Base-by-base conservation (phyloP, 1,140 invertebrate species). In the Micrasema minimum region DNA sequence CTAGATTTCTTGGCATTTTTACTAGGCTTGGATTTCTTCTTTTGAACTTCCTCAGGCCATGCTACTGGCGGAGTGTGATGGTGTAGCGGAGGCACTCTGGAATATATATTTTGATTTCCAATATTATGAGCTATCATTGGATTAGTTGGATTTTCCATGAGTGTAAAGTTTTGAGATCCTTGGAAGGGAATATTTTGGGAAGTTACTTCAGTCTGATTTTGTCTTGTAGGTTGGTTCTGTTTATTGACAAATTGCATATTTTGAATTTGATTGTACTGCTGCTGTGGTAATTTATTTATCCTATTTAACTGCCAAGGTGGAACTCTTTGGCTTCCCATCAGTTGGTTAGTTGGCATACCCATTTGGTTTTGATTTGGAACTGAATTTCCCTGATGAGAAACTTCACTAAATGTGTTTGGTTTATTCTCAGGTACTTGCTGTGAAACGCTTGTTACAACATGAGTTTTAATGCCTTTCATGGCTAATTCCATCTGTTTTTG, bases 1-100 rank as follows among this genome's bases (percentile, higher is more conserved):
- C 85, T 82, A 75, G 81, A 81, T 76, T 90, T 91, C 37, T 87
- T 87, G 11, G 78, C 78, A 64, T 84, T 83, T 76, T 86, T 88
- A 16, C 81, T 83, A 3, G 82, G 72, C 78, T 90, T 89, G 0
- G 83, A 78, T 78, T 90, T 90, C 76, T 90, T 91, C 69, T 87
- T 87, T 46, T 85, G 87, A 0, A 86, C 79, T 72, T 91, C 89
- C 26, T 90, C 86, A 23, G 87, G 78, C 88, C 88, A 89, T n/a
- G 86, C 81, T 70, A 87, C 78, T 72, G 87, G 79, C 78, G 89
- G 85, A 77, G 85, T 85, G 77, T 91, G 89, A 74, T 91, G 90
- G 76, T 91, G 90, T 50, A 92, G 78, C 0, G 91, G 90, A 16
- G 90, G 90, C 2, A 92, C 90, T 62, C 91, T 86, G 67, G 91